These are phyloP conservation scores for Dicranocentrus wangi DNA, from an alignment of 2,888 invertebrate genomes.

Conservation along the genomic window DNA sequence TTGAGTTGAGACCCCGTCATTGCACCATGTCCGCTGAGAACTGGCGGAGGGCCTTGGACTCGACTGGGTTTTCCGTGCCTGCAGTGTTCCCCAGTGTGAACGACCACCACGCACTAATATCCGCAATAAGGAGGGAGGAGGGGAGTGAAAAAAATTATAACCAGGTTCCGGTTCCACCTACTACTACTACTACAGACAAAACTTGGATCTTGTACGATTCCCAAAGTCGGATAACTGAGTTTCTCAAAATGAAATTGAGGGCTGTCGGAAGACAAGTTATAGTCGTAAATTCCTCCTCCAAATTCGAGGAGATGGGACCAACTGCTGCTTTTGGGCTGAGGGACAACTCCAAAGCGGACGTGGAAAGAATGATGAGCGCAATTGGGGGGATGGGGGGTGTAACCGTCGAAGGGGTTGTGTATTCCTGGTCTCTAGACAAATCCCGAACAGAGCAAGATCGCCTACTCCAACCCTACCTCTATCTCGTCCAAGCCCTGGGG, in stretches of 20 bases:
- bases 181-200: too few species aligned
- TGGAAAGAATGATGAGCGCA: neutral
- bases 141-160: neutral
- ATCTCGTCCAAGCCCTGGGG: neutral
- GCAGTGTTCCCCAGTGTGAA: neutral
- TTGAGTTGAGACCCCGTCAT: neutral
- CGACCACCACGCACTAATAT: neutral
- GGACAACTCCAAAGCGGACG: neutral
- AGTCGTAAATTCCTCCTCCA: too few species aligned
- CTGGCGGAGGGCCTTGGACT: slow-evolving; percentile 21
- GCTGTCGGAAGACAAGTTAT: too few species aligned
- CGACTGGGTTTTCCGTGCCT: neutral
- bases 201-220: neutral
- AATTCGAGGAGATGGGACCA: too few species aligned
- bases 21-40: neutral
- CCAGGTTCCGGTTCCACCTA: too few species aligned
- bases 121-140: neutral
- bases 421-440: slow-evolving; percentile 19
- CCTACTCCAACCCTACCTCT: neutral
- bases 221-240: neutral
- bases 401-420: slow-evolving; percentile 2
- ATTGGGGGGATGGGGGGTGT: neutral
- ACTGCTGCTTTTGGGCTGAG: neutral
- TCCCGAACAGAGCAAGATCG: neutral
- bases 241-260: neutral